Conservation (phyloP, 53 echinoderm and acorn worm species). For the Crossaster papposus region DNA sequence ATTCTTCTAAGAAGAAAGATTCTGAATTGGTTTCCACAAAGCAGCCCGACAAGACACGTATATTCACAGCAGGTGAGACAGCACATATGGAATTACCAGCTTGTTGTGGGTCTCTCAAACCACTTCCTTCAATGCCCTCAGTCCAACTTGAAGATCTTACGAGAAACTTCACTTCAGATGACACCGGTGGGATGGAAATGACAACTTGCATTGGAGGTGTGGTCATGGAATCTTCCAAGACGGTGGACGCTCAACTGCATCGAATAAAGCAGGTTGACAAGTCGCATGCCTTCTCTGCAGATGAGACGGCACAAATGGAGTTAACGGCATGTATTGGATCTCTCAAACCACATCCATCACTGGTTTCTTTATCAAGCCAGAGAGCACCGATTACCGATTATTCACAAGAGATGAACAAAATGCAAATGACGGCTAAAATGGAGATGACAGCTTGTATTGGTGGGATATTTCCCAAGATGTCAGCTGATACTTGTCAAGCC, state of each 20-base stretch:
- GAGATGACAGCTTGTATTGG: conserved; percentile 69
- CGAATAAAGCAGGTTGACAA: neutral
- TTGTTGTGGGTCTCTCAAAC: conserved; percentile 26
- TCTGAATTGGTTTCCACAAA: neutral
- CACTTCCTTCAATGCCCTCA: neutral
- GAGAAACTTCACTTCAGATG: conserved; percentile 47
- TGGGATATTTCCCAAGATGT: conserved; percentile 24
- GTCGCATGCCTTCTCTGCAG: conserved; percentile 23
- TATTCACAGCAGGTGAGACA: conserved; percentile 43
- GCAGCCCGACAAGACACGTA: conserved; percentile 10
- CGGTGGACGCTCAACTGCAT: neutral
- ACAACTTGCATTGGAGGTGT: conserved; percentile 38
- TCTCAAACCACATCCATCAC: neutral
- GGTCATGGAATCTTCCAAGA: neutral
- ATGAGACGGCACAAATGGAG: conserved; percentile 70
- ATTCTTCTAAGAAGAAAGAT: neutral
- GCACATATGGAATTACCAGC: conserved; percentile 72
- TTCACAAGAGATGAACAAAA: conserved; percentile 38
- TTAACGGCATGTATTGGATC: conserved; percentile 56
- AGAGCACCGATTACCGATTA: neutral
- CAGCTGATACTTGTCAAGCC: neutral
- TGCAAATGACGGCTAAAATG: conserved; percentile 75
- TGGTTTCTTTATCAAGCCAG: neutral
- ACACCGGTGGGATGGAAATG: conserved; percentile 64
- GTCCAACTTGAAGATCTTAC: neutral